Evolutionary conservation across 2,113 vertebrate species (phyloP).

Genomic region (Otis tarda): DNA sequence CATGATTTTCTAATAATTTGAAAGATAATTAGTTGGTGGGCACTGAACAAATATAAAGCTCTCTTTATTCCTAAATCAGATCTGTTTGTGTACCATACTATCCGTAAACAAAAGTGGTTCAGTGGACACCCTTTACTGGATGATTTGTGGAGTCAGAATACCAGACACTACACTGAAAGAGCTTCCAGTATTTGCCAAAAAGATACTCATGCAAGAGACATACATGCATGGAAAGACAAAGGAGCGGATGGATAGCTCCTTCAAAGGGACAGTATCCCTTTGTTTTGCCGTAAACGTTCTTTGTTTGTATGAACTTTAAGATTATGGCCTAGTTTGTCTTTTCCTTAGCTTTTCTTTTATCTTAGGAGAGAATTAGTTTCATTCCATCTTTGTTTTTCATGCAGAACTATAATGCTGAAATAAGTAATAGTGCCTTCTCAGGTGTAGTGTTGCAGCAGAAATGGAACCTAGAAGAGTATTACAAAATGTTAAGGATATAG

Average conservation of each 20-base stretch:
- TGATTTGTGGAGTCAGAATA: background rate
- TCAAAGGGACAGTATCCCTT: background rate
- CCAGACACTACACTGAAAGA: background rate
- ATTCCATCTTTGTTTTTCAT: background rate
- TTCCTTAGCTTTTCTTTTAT: background rate
- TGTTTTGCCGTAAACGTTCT: background rate
- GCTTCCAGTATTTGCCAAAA: background rate
- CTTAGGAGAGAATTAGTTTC: background rate
- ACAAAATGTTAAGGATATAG: background rate
- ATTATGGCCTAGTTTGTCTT: background rate
- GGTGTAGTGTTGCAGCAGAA: background rate
- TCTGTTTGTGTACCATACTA: background rate
- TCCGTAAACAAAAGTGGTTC: background rate
- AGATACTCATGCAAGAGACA: background rate
- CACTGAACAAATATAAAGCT: background rate
- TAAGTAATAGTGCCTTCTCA: background rate
- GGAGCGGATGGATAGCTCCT: background rate
- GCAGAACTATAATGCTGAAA: background rate
- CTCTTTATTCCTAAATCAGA: background rate
- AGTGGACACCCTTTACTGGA: background rate
- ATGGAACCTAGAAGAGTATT: background rate
- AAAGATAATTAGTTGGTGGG: background rate
- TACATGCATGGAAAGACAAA: background rate
- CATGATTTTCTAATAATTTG: constrained; percentile 8
- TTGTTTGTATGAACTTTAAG: background rate